A percentile compares a stretch with the other conserved stretches of the same genome.
Conservation (phyloP, 2,888 invertebrate species). For the Neoascia interrupta region DNA sequence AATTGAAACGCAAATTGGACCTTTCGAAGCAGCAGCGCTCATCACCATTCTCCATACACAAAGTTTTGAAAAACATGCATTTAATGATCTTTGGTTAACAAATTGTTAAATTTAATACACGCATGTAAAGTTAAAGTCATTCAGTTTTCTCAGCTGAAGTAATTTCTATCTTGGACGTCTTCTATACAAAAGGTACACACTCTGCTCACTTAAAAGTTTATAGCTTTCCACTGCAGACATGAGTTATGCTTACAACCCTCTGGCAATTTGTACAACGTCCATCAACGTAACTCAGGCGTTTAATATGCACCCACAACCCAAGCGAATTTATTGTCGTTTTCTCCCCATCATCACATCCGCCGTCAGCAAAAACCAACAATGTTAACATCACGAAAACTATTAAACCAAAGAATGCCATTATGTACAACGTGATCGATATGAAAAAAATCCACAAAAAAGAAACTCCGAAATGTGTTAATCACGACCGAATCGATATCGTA, state of each 20-base stretch:
- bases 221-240: conserved; percentile 39
- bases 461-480: conserved; percentile 41
- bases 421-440: conserved; percentile 46
- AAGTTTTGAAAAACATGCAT: no score
- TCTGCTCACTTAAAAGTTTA: no score
- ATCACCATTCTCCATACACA: no score
- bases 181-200: no score
- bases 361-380: conserved; percentile 14
- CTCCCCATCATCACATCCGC: conserved; percentile 6
- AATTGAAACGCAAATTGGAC: no score
- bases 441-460: background rate
- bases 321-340: background rate
- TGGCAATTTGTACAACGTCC: conserved; percentile 3
- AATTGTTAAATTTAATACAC: no score
- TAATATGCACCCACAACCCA: conserved; percentile 34
- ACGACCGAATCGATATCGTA: conserved; percentile 26
- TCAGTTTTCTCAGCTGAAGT: no score
- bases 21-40: no score
- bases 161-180: no score
- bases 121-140: no score
- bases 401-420: conserved; percentile 37
- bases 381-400: conserved; percentile 63
- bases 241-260: conserved; percentile 17
- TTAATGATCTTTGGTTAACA: no score
- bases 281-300: conserved; percentile 7